Base-by-base conservation (phyloP, 2,797 vertebrate genomes). In the Okamejei kenojei region DNA sequence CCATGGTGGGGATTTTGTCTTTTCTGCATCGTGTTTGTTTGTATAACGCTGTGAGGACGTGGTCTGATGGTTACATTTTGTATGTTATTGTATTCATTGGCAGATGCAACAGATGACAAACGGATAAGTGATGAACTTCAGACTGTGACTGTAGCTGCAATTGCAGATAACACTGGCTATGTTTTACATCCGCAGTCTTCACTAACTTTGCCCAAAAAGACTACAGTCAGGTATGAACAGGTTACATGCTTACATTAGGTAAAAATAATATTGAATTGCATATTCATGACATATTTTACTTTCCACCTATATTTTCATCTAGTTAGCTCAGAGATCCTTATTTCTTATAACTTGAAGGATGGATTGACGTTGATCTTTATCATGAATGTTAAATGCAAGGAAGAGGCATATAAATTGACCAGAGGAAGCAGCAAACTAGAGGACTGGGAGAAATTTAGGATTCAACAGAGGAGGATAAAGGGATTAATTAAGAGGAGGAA, bases 31-130 rank as follows among this genome's bases (percentile, higher is more conserved):
- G 7, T 81, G 38, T 45, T 54, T 29, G 80, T 82, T 58, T 82
- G 23, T 58, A 29, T 82, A 58, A 65, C 61, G 17, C 84, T n/a
- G 23, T 7, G 7, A 65, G 7, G 45, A 29, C 13, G 32, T 35
- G 84, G 13, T 9, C 6, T 88, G 19, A 84, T 32, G 1, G 63
- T 68, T 92, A 54, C 74, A 92, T 17, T 54, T 76, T 13, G 15
- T 54, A 54, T 54, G 35, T 45, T 45, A n/a, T 54, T 35, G 15
- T 93, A 93, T 19, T 94, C 94, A 81, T 94, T 94, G 95, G 91
- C 95, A 97, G 96, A 95, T 90, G 58, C 94, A 94, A 94, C 61
- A 0, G 95, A 96, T 93, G 96, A 96, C 93, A 97, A 95, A 93
- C 38, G 82, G 93, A 93, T n/a, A 93, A 94, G 94, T 78, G 95